Conservation (phyloP, 2,797 vertebrate genomes). For the Enteromius radiatus region DNA sequence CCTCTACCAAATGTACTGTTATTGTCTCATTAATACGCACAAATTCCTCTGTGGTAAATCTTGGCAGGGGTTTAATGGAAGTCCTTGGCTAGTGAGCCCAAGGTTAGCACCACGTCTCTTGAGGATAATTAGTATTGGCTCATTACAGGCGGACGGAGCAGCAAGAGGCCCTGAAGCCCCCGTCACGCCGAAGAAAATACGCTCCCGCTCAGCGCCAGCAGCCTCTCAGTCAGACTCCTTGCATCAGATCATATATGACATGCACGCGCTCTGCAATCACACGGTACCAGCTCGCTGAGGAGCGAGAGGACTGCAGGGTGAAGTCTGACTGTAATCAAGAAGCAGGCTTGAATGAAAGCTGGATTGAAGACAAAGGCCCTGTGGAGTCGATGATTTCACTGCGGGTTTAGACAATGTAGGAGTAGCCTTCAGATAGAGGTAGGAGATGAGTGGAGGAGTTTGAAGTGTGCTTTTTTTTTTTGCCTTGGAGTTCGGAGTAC, state of each 20-base stretch:
- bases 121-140: slow-evolving; percentile 62
- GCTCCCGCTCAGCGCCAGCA: slow-evolving; percentile 22
- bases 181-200: background rate
- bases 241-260: slow-evolving; percentile 34
- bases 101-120: slow-evolving; percentile 55
- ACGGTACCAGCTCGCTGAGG: slow-evolving; percentile 8
- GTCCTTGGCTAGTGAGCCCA: slow-evolving; percentile 61
- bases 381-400: slow-evolving; percentile 44
- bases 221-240: slow-evolving; percentile 24
- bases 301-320: slow-evolving; percentile 32
- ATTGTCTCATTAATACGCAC: slow-evolving; percentile 60
- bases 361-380: slow-evolving; percentile 35
- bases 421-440: slow-evolving; percentile 26
- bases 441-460: slow-evolving; percentile 26
- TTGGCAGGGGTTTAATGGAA: slow-evolving; percentile 55
- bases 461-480: slow-evolving; percentile 6
- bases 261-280: slow-evolving; percentile 33
- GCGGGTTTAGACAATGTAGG: slow-evolving; percentile 35
- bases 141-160: slow-evolving; percentile 55
- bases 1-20: slow-evolving; percentile 49
- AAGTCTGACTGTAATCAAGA: slow-evolving; percentile 42
- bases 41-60: slow-evolving; percentile 48
- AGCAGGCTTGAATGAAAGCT: slow-evolving; percentile 25
- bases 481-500: background rate
- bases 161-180: slow-evolving; percentile 11